Conservation (phyloP, 2,113 vertebrate genomes). For the Dipodomys stephensi region DNA sequence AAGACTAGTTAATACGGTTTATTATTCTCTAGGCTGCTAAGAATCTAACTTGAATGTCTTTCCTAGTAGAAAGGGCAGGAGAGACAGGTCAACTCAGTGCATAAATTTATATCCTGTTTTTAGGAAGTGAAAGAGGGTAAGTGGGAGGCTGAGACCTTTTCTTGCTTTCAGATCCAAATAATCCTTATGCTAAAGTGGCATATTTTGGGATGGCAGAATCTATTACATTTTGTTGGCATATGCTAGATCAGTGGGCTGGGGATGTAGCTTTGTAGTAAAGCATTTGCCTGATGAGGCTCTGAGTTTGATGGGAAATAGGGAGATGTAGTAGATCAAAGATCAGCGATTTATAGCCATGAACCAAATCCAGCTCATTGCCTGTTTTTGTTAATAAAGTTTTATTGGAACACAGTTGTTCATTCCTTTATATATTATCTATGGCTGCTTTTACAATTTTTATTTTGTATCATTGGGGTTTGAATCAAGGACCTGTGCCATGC, state of each 20-base stretch:
- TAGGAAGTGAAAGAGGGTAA: background rate
- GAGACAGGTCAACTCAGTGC: background rate
- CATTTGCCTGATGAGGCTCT: background rate
- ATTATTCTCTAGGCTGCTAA: background rate
- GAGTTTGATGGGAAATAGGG: background rate
- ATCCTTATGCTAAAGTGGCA: background rate
- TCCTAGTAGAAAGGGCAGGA: background rate
- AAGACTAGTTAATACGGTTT: background rate
- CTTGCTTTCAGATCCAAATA: background rate
- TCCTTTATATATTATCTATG: background rate
- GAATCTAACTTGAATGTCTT: background rate
- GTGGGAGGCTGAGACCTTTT: background rate
- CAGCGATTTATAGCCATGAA: background rate
- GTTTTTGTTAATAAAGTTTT: background rate
- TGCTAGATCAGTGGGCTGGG: background rate
- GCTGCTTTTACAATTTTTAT: background rate
- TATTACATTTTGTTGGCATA: background rate
- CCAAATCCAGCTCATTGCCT: background rate
- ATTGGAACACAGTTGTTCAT: background rate
- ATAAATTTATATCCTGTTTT: conserved; percentile 25
- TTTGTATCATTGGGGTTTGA: background rate
- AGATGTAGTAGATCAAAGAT: background rate
- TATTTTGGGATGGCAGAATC: background rate
- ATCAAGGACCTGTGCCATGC: no score
- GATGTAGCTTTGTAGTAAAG: background rate